phyloP scores from a whole-genome alignment of 2,113 vertebrate genomes.

The Eclectus roratus region DNA sequence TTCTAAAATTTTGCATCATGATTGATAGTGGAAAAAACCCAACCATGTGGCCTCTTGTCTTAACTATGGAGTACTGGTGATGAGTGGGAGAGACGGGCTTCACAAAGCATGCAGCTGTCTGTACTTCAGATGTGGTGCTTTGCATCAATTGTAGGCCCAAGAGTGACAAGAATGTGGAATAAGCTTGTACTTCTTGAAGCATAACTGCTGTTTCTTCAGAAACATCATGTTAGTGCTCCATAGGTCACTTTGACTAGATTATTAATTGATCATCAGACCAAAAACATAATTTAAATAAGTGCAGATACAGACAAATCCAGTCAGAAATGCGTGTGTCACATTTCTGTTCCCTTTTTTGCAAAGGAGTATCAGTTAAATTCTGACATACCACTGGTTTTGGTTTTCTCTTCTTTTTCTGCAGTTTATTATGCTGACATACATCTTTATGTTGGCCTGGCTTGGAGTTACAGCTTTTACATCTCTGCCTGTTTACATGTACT shows the following conservation, averaged over 20 bases:
- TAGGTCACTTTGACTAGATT: neutral
- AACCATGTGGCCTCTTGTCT: neutral
- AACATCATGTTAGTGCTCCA: neutral
- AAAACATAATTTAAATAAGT: neutral
- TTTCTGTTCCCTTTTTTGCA: neutral
- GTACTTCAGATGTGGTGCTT: neutral
- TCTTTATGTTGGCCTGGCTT: constrained; percentile 99
- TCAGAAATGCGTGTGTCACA: neutral
- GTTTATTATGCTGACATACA: constrained; percentile 99
- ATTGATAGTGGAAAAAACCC: neutral
- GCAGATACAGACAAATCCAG: neutral
- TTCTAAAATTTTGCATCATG: neutral
- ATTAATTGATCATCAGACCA: neutral
- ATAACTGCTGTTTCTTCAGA: neutral
- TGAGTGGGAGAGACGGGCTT: neutral
- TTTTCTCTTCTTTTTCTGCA: constrained; percentile 60
- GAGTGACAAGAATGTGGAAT: neutral
- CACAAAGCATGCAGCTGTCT: neutral
- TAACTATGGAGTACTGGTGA: too few relatives aligned
- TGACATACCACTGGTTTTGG: neutral
- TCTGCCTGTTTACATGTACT: constrained; percentile 97
- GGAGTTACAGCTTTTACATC: constrained; percentile 96
- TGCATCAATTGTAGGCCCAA: neutral
- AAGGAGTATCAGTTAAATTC: neutral
- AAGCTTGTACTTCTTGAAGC: neutral